Percentiles rank a stretch among this genome's conserved stretches.
Evolutionary conservation across 2,113 vertebrate species (phyloP).

Genomic region (Athene noctua): DNA sequence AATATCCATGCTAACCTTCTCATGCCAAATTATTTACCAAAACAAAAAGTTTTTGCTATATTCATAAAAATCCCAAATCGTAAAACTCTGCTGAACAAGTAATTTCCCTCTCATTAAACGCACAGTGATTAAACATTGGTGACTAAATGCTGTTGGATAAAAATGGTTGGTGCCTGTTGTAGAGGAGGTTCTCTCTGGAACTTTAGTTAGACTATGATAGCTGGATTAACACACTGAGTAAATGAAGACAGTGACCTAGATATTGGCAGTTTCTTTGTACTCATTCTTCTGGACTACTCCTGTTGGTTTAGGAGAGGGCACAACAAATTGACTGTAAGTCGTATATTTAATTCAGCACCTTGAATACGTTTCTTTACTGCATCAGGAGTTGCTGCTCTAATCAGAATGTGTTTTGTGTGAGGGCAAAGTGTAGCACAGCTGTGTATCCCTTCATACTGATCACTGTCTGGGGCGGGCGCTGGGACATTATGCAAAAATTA

Average conservation of each 20-base stretch:
- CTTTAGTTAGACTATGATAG: neutral
- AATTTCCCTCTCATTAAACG: neutral
- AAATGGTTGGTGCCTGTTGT: neutral
- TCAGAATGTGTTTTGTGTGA: neutral
- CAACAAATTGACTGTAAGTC: neutral
- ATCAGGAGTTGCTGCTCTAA: neutral
- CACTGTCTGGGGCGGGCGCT: neutral
- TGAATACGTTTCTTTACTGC: neutral
- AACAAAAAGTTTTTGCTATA: neutral
- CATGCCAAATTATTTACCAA: neutral
- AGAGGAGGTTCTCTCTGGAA: neutral
- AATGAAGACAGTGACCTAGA: constrained; percentile 2
- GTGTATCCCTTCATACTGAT: neutral
- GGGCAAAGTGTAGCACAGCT: neutral
- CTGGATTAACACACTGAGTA: neutral
- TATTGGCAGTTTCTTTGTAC: neutral
- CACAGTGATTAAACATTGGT: neutral
- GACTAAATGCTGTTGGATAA: neutral
- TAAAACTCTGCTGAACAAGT: neutral
- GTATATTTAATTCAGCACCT: neutral
- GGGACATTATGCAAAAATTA: neutral
- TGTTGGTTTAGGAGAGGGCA: neutral
- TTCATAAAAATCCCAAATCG: neutral
- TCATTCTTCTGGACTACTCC: neutral
- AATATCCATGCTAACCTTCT: neutral